Conservation (phyloP, 1,140 invertebrate species). For the Danaus melanippus region DNA sequence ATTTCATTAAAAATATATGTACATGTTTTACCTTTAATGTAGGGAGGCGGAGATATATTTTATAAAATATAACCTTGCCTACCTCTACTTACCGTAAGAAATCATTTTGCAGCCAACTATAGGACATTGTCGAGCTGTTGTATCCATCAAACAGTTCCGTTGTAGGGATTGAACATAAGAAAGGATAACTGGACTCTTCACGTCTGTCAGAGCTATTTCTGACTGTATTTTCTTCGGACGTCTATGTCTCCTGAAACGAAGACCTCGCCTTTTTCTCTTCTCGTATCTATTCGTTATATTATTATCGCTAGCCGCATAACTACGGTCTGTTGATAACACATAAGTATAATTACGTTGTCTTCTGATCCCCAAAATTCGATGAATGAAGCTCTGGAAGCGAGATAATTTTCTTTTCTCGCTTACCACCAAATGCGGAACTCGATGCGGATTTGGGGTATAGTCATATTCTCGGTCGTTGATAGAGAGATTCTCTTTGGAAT, state of each 20-base stretch:
- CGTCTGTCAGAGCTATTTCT: conserved; percentile 34
- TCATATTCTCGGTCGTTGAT: conserved; percentile 28
- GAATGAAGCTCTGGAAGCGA: conserved; percentile 48
- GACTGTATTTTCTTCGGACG: conserved; percentile 44
- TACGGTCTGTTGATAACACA: conserved; percentile 20
- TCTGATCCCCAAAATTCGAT: conserved; percentile 47
- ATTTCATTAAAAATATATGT: too few relatives aligned
- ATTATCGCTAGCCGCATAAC: conserved; percentile 50
- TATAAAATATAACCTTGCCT: too few relatives aligned
- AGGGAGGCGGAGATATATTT: too few relatives aligned
- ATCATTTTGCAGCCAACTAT: conserved; percentile 50
- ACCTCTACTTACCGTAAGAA: conserved; percentile 37
- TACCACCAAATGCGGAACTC: conserved; percentile 26
- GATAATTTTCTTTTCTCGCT: conserved; percentile 37
- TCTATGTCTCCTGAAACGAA: conserved; percentile 36
- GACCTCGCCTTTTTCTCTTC: conserved; percentile 29
- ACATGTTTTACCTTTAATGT: too few relatives aligned
- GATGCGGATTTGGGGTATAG: conserved; percentile 16
- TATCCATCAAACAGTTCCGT: conserved; percentile 46
- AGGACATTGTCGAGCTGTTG: conserved; percentile 49
- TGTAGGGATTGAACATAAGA: conserved; percentile 49
- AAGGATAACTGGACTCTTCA: conserved; percentile 41
- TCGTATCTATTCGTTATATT: conserved; percentile 37
- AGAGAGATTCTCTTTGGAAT: conserved; percentile 28
- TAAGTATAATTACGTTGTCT: conserved; percentile 25